These are phyloP conservation scores for Eumeta japonica DNA, from an alignment of 1,140 invertebrate genomes.

Conservation along the genomic window DNA sequence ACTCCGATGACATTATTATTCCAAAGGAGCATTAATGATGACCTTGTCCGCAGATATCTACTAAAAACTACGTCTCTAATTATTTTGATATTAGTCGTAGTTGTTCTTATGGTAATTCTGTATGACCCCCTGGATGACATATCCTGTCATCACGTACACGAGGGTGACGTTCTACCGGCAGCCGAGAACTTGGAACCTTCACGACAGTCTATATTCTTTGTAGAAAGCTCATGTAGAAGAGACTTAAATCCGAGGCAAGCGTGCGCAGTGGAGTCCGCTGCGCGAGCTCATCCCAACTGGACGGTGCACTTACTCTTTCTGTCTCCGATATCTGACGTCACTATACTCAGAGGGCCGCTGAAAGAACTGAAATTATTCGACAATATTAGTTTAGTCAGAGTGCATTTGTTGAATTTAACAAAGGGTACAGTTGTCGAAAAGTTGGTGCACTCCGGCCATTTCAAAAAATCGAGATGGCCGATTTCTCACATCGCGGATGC, in stretches of 20 bases:
- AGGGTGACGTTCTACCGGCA: no score
- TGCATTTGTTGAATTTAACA: constrained; percentile 61
- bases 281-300: constrained; percentile 8
- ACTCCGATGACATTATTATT: no score
- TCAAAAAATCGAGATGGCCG: constrained; percentile 46
- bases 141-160: no score
- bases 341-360: constrained; percentile 8
- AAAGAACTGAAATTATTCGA: constrained; percentile 34
- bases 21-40: no score
- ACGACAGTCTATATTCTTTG: constrained; percentile 14
- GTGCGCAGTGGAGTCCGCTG: constrained; percentile 16
- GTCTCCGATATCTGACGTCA: no score
- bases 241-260: constrained; percentile 10
- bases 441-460: constrained; percentile 56
- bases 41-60: no score
- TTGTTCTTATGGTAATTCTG: no score
- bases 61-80: no score
- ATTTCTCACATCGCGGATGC: constrained; percentile 5
- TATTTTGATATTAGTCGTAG: no score
- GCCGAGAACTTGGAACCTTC: neutral
- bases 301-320: constrained; percentile 13
- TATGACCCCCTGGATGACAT: no score
- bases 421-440: constrained; percentile 62
- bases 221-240: constrained; percentile 10
- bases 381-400: constrained; percentile 61